Percentiles rank a stretch among this genome's conserved stretches.
Conservation (phyloP, 2,113 vertebrate species). For the Antigone vipio region DNA sequence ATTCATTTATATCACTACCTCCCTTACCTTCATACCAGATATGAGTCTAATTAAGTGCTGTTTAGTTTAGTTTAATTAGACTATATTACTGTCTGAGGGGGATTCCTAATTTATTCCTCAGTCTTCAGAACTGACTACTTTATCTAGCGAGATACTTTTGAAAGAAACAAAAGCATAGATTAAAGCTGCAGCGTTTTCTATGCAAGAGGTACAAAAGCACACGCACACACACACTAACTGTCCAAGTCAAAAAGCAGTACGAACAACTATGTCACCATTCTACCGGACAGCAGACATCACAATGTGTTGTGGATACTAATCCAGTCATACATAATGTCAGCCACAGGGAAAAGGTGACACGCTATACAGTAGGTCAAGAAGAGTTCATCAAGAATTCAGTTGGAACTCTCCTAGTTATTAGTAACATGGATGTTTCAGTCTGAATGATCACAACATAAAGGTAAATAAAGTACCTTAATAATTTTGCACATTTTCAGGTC, state of each 20-base stretch:
- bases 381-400: not conserved
- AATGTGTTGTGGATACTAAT: not conserved
- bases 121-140: not conserved
- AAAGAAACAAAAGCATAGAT: not conserved
- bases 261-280: not conserved
- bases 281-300: not conserved
- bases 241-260: not conserved
- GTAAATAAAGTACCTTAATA: not conserved
- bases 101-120: slow-evolving; percentile 16
- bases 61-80: slow-evolving; percentile 4
- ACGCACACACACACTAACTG: not conserved
- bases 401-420: not conserved
- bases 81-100: not conserved
- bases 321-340: not conserved
- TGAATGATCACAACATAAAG: not conserved
- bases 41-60: not conserved
- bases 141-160: not conserved
- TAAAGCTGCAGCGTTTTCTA: not conserved
- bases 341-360: not conserved
- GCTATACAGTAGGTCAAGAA: not conserved
- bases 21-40: not conserved
- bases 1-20: not conserved
- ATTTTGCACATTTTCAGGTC: not conserved
- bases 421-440: not conserved
- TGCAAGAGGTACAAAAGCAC: not conserved